Conservation (phyloP, 2,888 invertebrate genomes). For the Ypsolopha sequella region DNA sequence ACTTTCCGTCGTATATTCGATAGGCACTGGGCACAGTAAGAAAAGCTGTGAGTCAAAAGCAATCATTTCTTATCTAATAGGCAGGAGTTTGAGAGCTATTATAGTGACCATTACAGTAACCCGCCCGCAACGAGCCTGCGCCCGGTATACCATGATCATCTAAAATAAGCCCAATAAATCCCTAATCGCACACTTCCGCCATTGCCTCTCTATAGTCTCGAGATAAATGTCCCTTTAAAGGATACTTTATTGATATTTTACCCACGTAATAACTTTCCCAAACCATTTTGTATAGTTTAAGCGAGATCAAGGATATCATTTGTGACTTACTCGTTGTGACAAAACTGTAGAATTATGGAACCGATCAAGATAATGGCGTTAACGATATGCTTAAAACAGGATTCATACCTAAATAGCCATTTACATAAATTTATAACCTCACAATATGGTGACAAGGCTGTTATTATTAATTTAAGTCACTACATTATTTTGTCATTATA, state of each 20-base stretch:
- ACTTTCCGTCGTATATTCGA: too few species aligned
- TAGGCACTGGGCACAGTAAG: too few species aligned
- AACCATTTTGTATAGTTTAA: too few species aligned
- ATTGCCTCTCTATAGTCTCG: neutral
- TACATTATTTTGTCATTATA: conserved; percentile 33
- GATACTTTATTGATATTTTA: conserved; percentile 5
- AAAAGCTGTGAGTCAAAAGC: conserved; percentile 2
- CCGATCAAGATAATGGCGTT: neutral
- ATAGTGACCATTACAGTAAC: neutral
- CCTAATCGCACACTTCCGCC: conserved; percentile 1
- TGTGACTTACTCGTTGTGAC: neutral
- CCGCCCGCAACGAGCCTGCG: neutral
- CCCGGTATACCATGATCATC: conserved; percentile 15
- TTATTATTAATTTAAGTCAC: conserved; percentile 21
- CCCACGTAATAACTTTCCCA: neutral
- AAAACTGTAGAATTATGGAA: neutral
- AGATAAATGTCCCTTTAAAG: neutral
- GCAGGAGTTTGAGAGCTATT: conserved; percentile 2
- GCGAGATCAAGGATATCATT: neutral
- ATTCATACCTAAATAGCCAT: conserved; percentile 12
- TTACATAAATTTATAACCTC: neutral
- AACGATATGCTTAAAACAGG: neutral
- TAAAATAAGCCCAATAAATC: conserved; percentile 25
- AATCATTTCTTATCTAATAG: conserved; percentile 4
- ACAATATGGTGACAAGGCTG: neutral